Evolutionary conservation across 1,140 invertebrate species (phyloP), one percentile per base, ranked within the genome.

Genomic region (Microvelia longipes): DNA sequence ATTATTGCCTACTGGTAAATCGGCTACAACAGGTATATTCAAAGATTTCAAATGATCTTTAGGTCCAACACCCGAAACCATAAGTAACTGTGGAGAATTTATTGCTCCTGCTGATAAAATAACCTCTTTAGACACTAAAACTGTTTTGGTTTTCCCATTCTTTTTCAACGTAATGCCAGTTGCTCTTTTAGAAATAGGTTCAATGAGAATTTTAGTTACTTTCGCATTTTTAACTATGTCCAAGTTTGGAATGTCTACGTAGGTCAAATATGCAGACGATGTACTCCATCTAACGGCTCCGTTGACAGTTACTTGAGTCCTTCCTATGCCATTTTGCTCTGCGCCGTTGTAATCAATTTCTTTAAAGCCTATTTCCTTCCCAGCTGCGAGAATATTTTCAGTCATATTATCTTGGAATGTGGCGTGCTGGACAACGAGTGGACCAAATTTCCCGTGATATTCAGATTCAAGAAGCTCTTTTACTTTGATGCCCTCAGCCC

Each of bases 1-100:
- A 80, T 96, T 96, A 71, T 86, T 85, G 0, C 94, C 93, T 1
- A 96, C 93, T 0, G 90, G 91, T 11, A 96, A 81, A 75, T 90
- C 81, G 71, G 90, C 89, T 1, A 92, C 78, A 0, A 86, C 79
- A 0, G 84, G 83, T 0, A 92, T 84, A 25, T 87, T 86, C 0
- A 83, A 80, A 66, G 83, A 77, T 66, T 81, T 74, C 2, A 94
- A 79, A 2, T 94, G 88, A 0, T 88, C 85, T 25, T 83, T 84
- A 2, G 90, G 89, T 1, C 92, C 92, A 26, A 94, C 82, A 27
- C 92, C 92, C 73, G 90, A 92, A 14, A 92, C 83, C 50, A 94
- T 80, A 0, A 95, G 82, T n/a, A 95, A 79, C 76, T 93, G 90
- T 0, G 91, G 90, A 0, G 89, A 91, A 65, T 88, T 90, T 0